Percentiles rank a stretch among this genome's conserved stretches.
phyloP scores from a whole-genome alignment of 2,113 vertebrate genomes.

The Varanus salvator region DNA sequence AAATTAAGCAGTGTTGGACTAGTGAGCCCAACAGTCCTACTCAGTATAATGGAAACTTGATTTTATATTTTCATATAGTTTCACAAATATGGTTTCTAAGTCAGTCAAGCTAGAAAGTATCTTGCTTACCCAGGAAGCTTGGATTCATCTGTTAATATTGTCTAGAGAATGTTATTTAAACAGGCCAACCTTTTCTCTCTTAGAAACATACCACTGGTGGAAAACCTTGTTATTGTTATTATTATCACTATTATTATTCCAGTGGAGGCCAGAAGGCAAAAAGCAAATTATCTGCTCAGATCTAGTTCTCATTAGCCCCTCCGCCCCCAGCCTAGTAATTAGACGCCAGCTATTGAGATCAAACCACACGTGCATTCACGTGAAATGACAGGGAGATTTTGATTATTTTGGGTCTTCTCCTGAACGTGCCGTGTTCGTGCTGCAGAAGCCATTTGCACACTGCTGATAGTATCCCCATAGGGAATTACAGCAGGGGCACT shows the following conservation, averaged over 20 bases:
- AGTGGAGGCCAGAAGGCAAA: background rate
- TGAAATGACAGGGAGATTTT: background rate
- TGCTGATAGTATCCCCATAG: slow-evolving; percentile 17
- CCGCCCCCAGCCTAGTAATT: background rate
- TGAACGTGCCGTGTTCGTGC: slow-evolving; percentile 15
- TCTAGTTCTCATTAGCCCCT: background rate
- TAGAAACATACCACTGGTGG: background rate
- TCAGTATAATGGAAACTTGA: too few species aligned
- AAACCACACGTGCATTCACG: background rate
- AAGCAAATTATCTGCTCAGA: background rate
- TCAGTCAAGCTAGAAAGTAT: too few species aligned
- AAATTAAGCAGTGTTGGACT: background rate
- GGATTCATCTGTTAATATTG: too few species aligned
- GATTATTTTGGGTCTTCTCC: background rate
- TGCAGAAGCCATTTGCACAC: background rate
- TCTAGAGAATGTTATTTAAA: too few species aligned
- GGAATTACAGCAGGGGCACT: slow-evolving; percentile 10
- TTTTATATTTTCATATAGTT: too few species aligned
- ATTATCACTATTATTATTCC: background rate
- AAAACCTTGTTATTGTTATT: background rate
- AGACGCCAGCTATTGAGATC: background rate
- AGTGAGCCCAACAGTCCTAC: too few species aligned
- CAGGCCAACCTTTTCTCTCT: too few species aligned
- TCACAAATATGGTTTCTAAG: background rate
- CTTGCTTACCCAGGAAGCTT: too few species aligned